Base-by-base conservation (phyloP, 2,888 invertebrate species). In the Drosophila cyrtoloma region DNA sequence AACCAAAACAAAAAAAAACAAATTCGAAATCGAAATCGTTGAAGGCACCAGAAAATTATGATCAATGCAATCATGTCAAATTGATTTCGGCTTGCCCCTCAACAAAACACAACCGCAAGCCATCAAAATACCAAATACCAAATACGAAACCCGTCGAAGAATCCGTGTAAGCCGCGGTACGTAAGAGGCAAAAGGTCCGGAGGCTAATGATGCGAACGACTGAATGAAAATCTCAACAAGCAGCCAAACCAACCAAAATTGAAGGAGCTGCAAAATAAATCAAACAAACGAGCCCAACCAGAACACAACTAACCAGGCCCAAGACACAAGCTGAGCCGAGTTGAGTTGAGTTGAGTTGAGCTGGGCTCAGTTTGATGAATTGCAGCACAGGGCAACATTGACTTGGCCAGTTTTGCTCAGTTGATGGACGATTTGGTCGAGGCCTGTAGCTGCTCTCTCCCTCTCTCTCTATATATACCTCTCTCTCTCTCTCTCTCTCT, bases 21-120 rank as follows among this genome's bases (percentile, higher is more conserved):
- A 47, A 47, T 47, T 47, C 5, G 63, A 73, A 71, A 81, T 72
- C 77, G 71, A 73, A 71, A 81, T 72, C 77, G 71, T 39, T 66
- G 68, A 64, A 64, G 72, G 67, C 68, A 61, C 64, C 63, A 55
- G 55, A 77, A 74, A 79, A 87, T 87, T 84, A 87, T 88, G 87
- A 89, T 88, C 90, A 86, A 77, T 82, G 86, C 90, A 88, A 88
- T 87, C 87, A 89, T 86, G 89, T 87, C 88, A 89, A 87, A 87
- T 89, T 89, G 88, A 87, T 88, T 88, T 84, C 69, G 71, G 66
- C 28, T 87, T 85, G 68, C 71, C 63, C 33, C 55, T 53, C 53
- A 19, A n/a, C 39, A 1, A 56, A 51, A n/a, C 39, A 55, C 53
- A 72, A 75, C 77, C 79, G 62, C 83, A 76, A 64, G 52, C 44